A percentile compares a stretch with the other conserved stretches of the same genome.
phyloP scores from a whole-genome alignment of 1,140 invertebrate genomes.

The Drosophila mauritiana region DNA sequence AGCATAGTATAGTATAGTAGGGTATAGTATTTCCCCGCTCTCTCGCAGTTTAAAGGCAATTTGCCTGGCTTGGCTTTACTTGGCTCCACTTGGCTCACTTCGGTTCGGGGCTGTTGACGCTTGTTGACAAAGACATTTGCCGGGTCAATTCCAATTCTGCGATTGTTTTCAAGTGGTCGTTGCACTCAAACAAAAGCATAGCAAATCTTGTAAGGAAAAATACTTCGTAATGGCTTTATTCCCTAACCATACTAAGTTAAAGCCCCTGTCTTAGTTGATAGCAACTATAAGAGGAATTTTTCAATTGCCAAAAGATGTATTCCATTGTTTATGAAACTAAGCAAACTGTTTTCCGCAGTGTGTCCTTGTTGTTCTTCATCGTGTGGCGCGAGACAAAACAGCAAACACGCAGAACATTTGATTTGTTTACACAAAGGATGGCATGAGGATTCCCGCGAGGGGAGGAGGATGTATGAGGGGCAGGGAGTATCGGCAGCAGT shows the following conservation, averaged over 20 bases:
- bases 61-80: slow-evolving; percentile 59
- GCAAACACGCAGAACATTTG: slow-evolving; percentile 69
- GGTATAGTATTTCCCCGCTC: slow-evolving; percentile 8
- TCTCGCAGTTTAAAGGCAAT: slow-evolving; percentile 71
- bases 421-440: slow-evolving; percentile 74
- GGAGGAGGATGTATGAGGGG: not conserved
- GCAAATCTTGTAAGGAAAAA: not conserved
- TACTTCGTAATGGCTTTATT: not conserved
- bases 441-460: slow-evolving; percentile 20
- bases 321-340: not conserved
- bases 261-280: too few species aligned
- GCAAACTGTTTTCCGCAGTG: not conserved
- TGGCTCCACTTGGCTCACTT: slow-evolving; percentile 31
- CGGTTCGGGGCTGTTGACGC: slow-evolving; percentile 40
- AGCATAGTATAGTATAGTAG: not conserved
- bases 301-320: too few species aligned
- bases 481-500: slow-evolving; percentile 51
- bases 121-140: slow-evolving; percentile 77
- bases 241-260: too few species aligned
- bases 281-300: too few species aligned
- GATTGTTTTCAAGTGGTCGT: slow-evolving; percentile 43
- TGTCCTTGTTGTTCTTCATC: slow-evolving; percentile 22
- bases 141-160: slow-evolving; percentile 55
- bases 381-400: slow-evolving; percentile 55
- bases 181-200: not conserved